Base-by-base conservation (phyloP, 2,888 invertebrate species). In the Scrobipalpa costella region DNA sequence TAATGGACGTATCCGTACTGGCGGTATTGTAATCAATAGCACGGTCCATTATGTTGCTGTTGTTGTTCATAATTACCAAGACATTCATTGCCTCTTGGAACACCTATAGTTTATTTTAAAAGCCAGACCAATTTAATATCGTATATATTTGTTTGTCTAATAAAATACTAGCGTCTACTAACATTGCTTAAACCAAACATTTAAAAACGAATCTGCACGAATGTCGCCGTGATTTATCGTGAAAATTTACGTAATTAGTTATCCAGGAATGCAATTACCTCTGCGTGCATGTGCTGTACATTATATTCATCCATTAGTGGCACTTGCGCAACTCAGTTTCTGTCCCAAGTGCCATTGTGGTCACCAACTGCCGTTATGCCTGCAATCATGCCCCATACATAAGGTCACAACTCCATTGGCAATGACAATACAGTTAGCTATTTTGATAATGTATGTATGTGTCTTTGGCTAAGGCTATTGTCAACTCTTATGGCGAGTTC, bases 371-470 rank as follows among this genome's bases (percentile, higher is more conserved):
- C 71, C 69, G 70, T 69, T 71, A 69, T 66, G 63, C 62, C 38
- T 61, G 61, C 44, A 61, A 60, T 57, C 40, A 58, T 59, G 49
- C 13, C 34, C 34, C 49, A 55, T 63, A 65, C 67, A 52, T 67
- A 68, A 72, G 69, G 69, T 74, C 71, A 72, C 65, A 68, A 68
- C 69, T 66, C 64, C 68, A 66, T 71, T 76, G 77, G 73, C 79
- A 77, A 73, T 77, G 78, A 77, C 78, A 80, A 70, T 73, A 74
- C 72, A 73, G 74, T 77, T 80, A 71, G 67, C 64, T 66, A 73
- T 74, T 75, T 75, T 69, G 72, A 67, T 74, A 74, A 73, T 70
- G 71, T 69, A 69, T 67, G 69, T 72, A n/a, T 44, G 11, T 40
- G 9, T 72, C 69, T 69, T 40, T 27, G 19, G 47, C 59, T 52